A percentile compares a stretch with the other conserved stretches of the same genome.
Conservation (phyloP, 2,113 vertebrate genomes). For the Columba janthina region DNA sequence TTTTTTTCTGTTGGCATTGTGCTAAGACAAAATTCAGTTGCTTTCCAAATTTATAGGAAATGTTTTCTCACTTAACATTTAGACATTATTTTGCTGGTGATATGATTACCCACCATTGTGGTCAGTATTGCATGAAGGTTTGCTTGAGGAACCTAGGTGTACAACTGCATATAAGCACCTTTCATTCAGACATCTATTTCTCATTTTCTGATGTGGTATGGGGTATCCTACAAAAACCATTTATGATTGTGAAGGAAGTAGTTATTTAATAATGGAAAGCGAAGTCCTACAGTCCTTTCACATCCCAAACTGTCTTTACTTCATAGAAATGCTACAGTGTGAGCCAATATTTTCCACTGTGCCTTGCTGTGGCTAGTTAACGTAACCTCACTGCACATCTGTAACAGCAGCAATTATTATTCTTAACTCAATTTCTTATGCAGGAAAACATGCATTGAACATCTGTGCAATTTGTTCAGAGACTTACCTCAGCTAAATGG, state of each 20-base stretch:
- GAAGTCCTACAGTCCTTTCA: neutral
- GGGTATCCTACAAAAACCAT: neutral
- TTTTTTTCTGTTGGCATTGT: neutral
- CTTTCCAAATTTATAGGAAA: neutral
- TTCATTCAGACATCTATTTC: neutral
- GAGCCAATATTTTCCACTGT: neutral
- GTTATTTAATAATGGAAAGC: neutral
- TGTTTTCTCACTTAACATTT: neutral
- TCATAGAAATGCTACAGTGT: neutral
- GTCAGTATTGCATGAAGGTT: neutral
- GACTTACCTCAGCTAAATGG: slow-evolving; percentile 11
- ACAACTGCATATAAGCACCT: neutral
- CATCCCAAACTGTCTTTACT: neutral
- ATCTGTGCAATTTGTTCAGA: slow-evolving; percentile 45
- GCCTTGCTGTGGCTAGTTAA: neutral
- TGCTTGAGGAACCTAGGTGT: neutral
- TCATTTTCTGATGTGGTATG: neutral
- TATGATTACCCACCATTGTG: neutral
- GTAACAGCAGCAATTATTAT: neutral
- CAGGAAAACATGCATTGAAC: slow-evolving; percentile 25
- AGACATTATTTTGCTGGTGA: neutral
- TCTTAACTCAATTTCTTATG: neutral
- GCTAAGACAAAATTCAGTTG: neutral
- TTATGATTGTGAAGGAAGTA: neutral
- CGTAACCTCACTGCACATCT: neutral